Base-by-base conservation (phyloP, 2,113 vertebrate genomes). In the Micronycteris hirsuta region DNA sequence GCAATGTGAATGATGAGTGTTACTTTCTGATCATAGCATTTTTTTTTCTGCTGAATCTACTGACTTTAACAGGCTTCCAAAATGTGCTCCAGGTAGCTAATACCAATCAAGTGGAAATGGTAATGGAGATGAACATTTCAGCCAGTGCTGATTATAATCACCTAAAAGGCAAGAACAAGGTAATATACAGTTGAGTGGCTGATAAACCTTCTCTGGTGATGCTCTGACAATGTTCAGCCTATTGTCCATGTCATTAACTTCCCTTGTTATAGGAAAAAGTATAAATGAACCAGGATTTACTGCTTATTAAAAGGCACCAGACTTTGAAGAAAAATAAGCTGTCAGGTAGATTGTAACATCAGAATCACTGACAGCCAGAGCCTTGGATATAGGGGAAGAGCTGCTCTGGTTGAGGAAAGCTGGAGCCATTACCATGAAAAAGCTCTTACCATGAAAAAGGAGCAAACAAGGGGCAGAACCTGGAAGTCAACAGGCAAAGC, bases 11-110 rank as follows among this genome's bases (percentile, higher is more conserved):
- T 41, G 22, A 11, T 85, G 45, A 54, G 45, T 33, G 52, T 31
- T 76, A 67, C 41, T 19, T 19, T 74, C 22, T 70, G 56, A 87
- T 91, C 36, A 87, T 24, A 90, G 10, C 52, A 74, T 81, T 95
- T 33, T 70, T n/a, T 70, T 77, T 92, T 71, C 24, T 52, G n/a
- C 19, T 81, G 24, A 49, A n/a, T 90, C 73, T 67, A 78, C n/a
- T 49, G 77, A 84, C 41, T 93, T 89, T 49, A 95, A 90, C 90
- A 45, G 54, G 67, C 83, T 61, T 81, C 41, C 31, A 20, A 95
- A 95, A 68, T 70, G 65, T 10, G 36, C 38, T 45, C 20, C n/a
- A 65, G 24, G 11, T 31, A 95, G 38, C 41, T 28, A 33, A 84
- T 70, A 73, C 19, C 28, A 61, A 80, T 84, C 85, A 94, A 54